Percentiles rank a stretch among this genome's conserved stretches.
Conservation (phyloP, 2,797 vertebrate genomes). For the Pachyuromys duprasi region DNA sequence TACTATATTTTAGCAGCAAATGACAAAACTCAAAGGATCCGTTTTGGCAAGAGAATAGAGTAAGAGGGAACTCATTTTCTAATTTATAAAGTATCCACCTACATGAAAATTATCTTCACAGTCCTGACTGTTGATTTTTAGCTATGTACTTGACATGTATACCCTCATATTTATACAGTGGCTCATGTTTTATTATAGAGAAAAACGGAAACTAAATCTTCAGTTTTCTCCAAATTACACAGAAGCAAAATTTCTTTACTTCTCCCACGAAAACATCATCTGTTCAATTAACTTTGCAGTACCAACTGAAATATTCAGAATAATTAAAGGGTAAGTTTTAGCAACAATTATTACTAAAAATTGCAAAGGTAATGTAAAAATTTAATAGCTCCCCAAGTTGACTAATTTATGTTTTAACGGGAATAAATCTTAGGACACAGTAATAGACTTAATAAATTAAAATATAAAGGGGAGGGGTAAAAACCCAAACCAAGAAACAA, state of each 20-base stretch:
- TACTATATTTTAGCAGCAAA: conserved; percentile 88
- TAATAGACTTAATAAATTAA: conserved; percentile 78
- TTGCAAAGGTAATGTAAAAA: conserved; percentile 80
- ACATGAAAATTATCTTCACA: conserved; percentile 86
- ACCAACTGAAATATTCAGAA: conserved; percentile 87
- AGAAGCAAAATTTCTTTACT: conserved; percentile 87
- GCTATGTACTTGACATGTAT: conserved; percentile 81
- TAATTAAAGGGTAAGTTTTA: conserved; percentile 78
- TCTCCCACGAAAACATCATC: conserved; percentile 88
- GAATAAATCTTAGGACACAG: conserved; percentile 79
- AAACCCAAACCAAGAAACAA: conserved; percentile 50
- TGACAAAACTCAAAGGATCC: conserved; percentile 83
- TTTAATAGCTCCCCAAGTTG: conserved; percentile 76
- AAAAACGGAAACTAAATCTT: conserved; percentile 88
- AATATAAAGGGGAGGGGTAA: conserved; percentile 74
- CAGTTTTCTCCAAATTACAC: conserved; percentile 88
- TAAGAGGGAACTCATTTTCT: conserved; percentile 65
- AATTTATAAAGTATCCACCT: conserved; percentile 78
- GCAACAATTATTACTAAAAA: conserved; percentile 48
- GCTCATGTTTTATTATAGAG: conserved; percentile 83
- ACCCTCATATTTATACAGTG: conserved; percentile 83
- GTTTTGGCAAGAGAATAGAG: conserved; percentile 82
- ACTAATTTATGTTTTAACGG: conserved; percentile 79
- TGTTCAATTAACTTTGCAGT: conserved; percentile 88
- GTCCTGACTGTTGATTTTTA: conserved; percentile 83